Conservation (phyloP, 2,888 invertebrate genomes). For the Oscheius sp. region DNA sequence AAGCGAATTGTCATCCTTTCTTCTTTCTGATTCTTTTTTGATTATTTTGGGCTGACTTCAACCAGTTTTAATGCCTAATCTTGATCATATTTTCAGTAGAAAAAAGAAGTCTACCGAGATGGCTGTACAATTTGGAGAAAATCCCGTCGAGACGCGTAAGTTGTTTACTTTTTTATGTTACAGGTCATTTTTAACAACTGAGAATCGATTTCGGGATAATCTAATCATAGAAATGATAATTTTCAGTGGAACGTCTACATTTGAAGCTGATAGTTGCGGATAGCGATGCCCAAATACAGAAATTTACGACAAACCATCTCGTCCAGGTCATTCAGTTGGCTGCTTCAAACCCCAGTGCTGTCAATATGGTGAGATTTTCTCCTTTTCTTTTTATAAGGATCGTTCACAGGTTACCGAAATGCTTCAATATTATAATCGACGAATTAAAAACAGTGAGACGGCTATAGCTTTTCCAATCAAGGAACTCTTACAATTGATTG, state of each 20-base stretch:
- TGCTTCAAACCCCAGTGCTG: constrained; percentile 67
- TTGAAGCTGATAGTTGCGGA: constrained; percentile 42
- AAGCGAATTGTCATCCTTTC: too few species aligned
- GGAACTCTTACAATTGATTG: constrained; percentile 76
- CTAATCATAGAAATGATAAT: too few species aligned
- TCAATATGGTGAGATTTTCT: neutral
- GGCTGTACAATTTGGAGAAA: too few species aligned
- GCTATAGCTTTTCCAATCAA: constrained; percentile 73
- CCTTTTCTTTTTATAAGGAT: neutral
- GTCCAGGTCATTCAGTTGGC: constrained; percentile 37
- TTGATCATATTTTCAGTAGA: neutral
- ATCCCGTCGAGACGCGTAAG: neutral
- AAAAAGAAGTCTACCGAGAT: neutral
- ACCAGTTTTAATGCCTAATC: too few species aligned
- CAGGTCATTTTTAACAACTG: too few species aligned
- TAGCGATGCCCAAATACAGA: constrained; percentile 43
- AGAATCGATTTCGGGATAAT: too few species aligned
- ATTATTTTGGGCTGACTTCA: too few species aligned
- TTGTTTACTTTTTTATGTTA: neutral
- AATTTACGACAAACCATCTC: constrained; percentile 41
- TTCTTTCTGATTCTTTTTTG: too few species aligned
- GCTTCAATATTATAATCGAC: constrained; percentile 79
- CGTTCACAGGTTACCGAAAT: constrained; percentile 42
- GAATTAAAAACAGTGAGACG: constrained; percentile 83
- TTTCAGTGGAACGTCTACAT: constrained; percentile 48